Percentiles rank a stretch among this genome's conserved stretches.
Evolutionary conservation across 2,888 invertebrate genomes (phyloP).

Genomic region (Nysson spinosus): DNA sequence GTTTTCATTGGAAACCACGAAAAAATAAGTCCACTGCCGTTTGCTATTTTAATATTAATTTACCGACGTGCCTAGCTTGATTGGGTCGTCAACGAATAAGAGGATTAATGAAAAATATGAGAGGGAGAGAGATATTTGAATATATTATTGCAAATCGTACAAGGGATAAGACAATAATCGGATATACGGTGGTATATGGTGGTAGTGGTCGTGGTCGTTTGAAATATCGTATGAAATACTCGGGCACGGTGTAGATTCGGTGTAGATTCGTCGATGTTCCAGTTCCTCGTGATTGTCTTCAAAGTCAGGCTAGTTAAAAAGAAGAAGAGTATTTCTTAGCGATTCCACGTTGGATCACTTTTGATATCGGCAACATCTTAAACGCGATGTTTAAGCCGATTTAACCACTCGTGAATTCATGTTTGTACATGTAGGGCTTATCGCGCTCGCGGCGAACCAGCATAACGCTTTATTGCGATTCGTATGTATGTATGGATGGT

Average conservation of each 20-base stretch:
- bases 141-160: constrained; percentile 32
- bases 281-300: constrained; percentile 28
- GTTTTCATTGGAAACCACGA: constrained; percentile 37
- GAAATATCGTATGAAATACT: too few species aligned
- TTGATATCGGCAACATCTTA: constrained; percentile 29
- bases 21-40: constrained; percentile 61
- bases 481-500: constrained; percentile 56
- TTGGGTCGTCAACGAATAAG: constrained; percentile 41
- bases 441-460: constrained; percentile 41
- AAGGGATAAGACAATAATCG: constrained; percentile 56
- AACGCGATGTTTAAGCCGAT: constrained; percentile 22
- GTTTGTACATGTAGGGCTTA: constrained; percentile 43
- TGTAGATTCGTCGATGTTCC: constrained; percentile 25
- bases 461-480: constrained; percentile 52
- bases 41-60: constrained; percentile 56
- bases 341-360: constrained; percentile 21
- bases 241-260: too few species aligned
- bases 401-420: constrained; percentile 26
- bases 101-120: constrained; percentile 17
- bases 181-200: too few species aligned
- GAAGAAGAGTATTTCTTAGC: constrained; percentile 21
- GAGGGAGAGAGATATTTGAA: constrained; percentile 12
- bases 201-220: too few species aligned
- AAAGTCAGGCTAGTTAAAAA: constrained; percentile 13
- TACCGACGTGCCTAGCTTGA: constrained; percentile 63